Conservation (phyloP, 2,113 vertebrate species). For the Sapajus apella region DNA sequence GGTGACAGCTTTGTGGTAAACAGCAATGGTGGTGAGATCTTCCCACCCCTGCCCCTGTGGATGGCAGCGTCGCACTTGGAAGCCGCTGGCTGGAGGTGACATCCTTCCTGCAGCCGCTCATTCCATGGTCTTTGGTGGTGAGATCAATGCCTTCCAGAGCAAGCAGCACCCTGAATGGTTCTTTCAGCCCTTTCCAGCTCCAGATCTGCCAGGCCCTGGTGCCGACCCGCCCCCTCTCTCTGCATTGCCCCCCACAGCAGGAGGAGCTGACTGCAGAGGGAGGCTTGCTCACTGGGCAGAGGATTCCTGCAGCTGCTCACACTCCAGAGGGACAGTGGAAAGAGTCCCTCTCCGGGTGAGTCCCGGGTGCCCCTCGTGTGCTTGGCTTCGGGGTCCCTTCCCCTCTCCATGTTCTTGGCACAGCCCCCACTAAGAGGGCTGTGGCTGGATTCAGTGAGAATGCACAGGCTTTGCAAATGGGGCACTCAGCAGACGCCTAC, state of each 20-base stretch:
- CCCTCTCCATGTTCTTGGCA: background rate
- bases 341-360: background rate
- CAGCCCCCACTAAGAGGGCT: background rate
- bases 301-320: background rate
- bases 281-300: background rate
- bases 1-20: background rate
- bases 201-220: background rate
- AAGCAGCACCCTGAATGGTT: background rate
- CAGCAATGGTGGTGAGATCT: background rate
- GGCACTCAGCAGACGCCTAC: background rate
- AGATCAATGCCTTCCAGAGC: background rate
- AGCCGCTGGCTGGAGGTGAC: background rate
- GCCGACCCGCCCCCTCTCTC: accelerated
- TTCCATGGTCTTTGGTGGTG: too few species aligned
- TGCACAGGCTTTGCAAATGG: background rate
- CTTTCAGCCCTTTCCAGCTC: too few species aligned
- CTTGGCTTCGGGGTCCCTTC: background rate
- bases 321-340: background rate
- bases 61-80: too few species aligned
- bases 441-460: background rate
- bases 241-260: background rate
- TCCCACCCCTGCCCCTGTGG: too few species aligned
- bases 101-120: background rate
- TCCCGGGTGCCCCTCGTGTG: accelerated
- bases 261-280: background rate